Evolutionary conservation across 2,888 invertebrate species (phyloP).

Genomic region (Apotomis capreana): DNA sequence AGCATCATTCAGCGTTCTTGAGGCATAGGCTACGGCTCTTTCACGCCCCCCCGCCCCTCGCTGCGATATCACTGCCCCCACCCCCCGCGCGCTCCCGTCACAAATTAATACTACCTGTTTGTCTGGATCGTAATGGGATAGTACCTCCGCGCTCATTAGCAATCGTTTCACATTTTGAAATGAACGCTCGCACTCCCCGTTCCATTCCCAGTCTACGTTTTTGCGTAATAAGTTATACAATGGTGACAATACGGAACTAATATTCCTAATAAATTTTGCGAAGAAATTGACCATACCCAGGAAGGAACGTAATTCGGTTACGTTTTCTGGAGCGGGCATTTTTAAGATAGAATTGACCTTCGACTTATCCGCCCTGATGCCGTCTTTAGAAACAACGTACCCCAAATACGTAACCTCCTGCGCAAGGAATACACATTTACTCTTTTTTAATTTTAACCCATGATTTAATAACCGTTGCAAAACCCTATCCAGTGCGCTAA

Average conservation of each 20-base stretch:
- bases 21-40: conserved; percentile 21
- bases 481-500: not conserved
- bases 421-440: not conserved
- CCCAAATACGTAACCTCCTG: not conserved
- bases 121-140: not conserved
- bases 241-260: too few relatives aligned
- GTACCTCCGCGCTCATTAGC: conserved; percentile 14
- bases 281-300: not conserved
- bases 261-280: too few relatives aligned
- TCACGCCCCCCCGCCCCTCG: not conserved
- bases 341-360: conserved; percentile 2
- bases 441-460: not conserved
- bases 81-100: conserved; percentile 9
- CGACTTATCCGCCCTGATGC: not conserved
- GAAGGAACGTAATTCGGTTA: too few relatives aligned
- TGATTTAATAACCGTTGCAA: not conserved
- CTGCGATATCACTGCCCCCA: conserved; percentile 6
- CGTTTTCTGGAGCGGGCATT: not conserved
- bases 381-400: not conserved
- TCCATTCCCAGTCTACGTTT: not conserved
- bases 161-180: not conserved
- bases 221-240: too few relatives aligned
- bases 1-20: conserved; percentile 7
- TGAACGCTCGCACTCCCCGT: not conserved
- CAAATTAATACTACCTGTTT: conserved; percentile 3